These are phyloP conservation scores for Hydraecia micacea DNA, from an alignment of 2,888 invertebrate genomes.

Conservation along the genomic window DNA sequence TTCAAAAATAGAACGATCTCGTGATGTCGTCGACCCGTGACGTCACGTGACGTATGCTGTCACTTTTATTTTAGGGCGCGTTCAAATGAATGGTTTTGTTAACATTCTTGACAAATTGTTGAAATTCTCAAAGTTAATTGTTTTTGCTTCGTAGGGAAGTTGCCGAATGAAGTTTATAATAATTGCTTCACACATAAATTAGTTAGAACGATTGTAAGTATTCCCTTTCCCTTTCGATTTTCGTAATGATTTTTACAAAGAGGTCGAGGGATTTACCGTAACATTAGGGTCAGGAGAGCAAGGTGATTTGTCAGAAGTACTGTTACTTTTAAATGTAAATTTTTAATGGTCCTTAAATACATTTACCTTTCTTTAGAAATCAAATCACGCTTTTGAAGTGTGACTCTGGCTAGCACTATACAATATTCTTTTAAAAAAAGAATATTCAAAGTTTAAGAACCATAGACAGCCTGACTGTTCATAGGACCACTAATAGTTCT, in stretches of 20 bases:
- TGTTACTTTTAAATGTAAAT: background rate
- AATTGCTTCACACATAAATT: background rate
- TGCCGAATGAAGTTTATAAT: background rate
- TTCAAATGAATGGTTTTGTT: conserved; percentile 65
- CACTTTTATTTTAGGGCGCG: conserved; percentile 85
- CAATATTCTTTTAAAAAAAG: background rate
- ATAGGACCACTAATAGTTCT: conserved; percentile 2
- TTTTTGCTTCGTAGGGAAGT: conserved; percentile 25
- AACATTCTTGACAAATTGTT: conserved; percentile 63
- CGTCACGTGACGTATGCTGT: conserved; percentile 81
- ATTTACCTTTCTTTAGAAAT: background rate
- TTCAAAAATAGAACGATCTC: conserved; percentile 65
- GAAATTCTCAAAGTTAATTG: conserved; percentile 49
- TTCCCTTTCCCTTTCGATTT: background rate
- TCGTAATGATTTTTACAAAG: background rate
- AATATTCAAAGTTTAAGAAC: conserved; percentile 5
- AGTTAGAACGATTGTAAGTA: background rate
- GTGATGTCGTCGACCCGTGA: conserved; percentile 79
- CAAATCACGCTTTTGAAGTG: background rate
- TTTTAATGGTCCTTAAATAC: background rate
- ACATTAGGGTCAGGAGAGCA: conserved; percentile 16
- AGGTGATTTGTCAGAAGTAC: background rate
- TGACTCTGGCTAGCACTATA: background rate
- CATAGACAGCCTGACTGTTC: background rate
- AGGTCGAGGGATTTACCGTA: background rate